Conservation (phyloP, 2,888 invertebrate genomes). For the Phaedon cochleariae region DNA sequence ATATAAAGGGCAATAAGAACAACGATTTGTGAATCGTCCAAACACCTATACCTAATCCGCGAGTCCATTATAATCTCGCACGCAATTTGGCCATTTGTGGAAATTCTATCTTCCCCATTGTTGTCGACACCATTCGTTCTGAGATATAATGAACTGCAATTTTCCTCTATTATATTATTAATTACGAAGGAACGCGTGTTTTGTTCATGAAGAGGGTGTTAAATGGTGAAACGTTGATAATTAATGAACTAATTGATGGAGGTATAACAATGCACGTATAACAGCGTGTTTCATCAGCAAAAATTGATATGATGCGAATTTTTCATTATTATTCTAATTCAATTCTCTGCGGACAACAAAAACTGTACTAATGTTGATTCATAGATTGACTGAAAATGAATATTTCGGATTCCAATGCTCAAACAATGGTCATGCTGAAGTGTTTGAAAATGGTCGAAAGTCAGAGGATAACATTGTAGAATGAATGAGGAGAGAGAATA, state of each 20-base stretch:
- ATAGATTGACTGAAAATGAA: no score
- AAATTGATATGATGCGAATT: not conserved
- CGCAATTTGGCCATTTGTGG: constrained; percentile 46
- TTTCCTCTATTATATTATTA: constrained; percentile 38
- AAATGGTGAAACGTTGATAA: constrained; percentile 29
- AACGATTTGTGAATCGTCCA: constrained; percentile 35
- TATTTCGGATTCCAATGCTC: no score
- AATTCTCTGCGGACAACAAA: no score
- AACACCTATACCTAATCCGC: constrained; percentile 36
- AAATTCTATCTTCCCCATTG: constrained; percentile 43
- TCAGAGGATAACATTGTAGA: no score
- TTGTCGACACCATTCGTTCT: constrained; percentile 40
- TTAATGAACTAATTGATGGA: constrained; percentile 23
- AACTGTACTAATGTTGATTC: no score
- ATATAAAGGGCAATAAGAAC: constrained; percentile 27
- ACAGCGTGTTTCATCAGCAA: not conserved
- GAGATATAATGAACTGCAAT: constrained; percentile 32
- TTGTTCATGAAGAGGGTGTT: constrained; percentile 27
- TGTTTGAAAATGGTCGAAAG: no score
- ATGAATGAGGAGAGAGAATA: no score
- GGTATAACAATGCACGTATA: not conserved
- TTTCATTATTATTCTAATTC: no score
- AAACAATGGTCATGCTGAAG: no score
- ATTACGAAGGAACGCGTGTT: constrained; percentile 23
- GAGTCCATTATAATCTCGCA: constrained; percentile 43